Evolutionary conservation across 2,797 vertebrate species (phyloP), one percentile per base, ranked within the genome.

Genomic region (Clarias fuscus): DNA sequence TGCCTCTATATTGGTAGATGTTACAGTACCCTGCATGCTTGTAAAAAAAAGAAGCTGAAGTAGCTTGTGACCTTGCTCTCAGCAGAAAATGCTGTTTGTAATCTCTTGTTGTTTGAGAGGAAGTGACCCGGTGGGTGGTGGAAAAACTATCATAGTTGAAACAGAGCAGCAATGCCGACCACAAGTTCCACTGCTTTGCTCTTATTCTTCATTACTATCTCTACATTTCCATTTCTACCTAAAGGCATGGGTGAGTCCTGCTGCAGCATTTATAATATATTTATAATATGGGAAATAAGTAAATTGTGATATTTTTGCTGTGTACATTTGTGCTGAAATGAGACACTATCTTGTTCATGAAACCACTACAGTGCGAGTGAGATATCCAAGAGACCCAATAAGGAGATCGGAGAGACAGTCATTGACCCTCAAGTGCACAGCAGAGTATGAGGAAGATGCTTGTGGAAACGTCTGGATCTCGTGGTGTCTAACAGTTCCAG

Each of bases 371-470:
- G 70, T 84, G 37, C 82, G 17, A 18, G 33, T 84, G 70, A 75
- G 3, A 37, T 84, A 62, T 62, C 6, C 58, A 43, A 84, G n/a
- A 18, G 1, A 62, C 3, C n/a, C 30, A 62, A 8, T 84, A 20
- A 22, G 17, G 10, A 64, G 37, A 48, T 20, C 33, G 27, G 82
- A 62, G 17, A 58, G 70, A 73, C 70, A 84, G 70, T 0, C 24
- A 27, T 7, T 84, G 82, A 75, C 58, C 13, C 24, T 84, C 13
- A 84, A 11, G 1, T 84, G 82, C 70, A 64, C 58, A 22, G 68
- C 24, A 20, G 15, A 75, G 15, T 84, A 84, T 18, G 14, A 84
- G 4, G 11, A 84, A 64, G 1, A 64, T 24, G 1, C 13, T 1
- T 84, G 82, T 73, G 58, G 27, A 62, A 53, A 43, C 37, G 20